Base-by-base conservation (phyloP, 2,888 invertebrate genomes). In the Gymnocheta viridis region DNA sequence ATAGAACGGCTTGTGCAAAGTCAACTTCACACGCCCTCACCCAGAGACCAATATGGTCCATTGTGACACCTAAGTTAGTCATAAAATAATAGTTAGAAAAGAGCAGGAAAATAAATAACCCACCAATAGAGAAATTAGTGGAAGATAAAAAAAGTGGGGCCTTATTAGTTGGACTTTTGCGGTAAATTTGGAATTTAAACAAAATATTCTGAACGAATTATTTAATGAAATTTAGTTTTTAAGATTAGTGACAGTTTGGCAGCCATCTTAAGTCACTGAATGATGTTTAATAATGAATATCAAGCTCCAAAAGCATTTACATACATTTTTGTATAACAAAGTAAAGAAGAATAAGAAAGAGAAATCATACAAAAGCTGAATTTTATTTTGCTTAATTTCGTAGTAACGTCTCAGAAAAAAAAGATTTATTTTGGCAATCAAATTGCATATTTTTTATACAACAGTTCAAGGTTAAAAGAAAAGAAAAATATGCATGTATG, bases 401-500 rank as follows among this genome's bases (percentile, higher is more conserved):
- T 44, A 24, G 27, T 29, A 17, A 44, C 4, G 29, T 47, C n/a
- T 41, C n/a, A 41, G 2, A 10, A 38, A 38, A 32, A 9, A 41
- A n/a, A n/a, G n/a, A n/a, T n/a, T n/a, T n/a, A 22, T 60, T 62
- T 67, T 49, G 49, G 51, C 67, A 67, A 51, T n/a, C 32, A 67
- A 35, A 27, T 22, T 49, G 17, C 7, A 17, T 44, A 14, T 44
- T 17, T 17, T 49, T 69, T 19, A 22, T 56, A 17, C 14, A 22
- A 29, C 56, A 70, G 27, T 56, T 70, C 70, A 70, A 70, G 70
- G 70, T 44, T 70, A 58, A n/a, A n/a, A 29, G 19, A 44, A 22
- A n/a, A 56, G 12, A 17, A 6, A 24, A 1, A 14, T 12, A n/a
- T 27, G 2, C 14, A 38, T 38, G 14, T 2, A 14, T 38, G 14